Evolutionary conservation across 2,797 vertebrate genomes (phyloP), one percentile per base, ranked within the genome.

Genomic region (Melanogrammus aeglefinus): DNA sequence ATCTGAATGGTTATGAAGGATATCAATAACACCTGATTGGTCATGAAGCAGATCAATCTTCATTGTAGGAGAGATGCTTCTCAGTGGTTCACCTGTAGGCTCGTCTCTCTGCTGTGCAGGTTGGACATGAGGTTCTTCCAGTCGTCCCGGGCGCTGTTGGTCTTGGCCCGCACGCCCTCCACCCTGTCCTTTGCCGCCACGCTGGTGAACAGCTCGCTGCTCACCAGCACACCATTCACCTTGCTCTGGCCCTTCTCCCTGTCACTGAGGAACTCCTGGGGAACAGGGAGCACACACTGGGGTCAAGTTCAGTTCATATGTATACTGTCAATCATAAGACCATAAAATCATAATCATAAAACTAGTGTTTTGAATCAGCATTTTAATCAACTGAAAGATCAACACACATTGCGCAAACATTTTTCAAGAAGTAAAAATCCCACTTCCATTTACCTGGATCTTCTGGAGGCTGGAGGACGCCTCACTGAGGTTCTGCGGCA

Each of bases 91-190:
- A 97, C 97, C 92, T 97, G 96, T 36, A 98, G 86, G 27, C 88
- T 81, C 12, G 94, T 94, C 88, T 97, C 96, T 87, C 96, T 96
- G 82, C 91, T 95, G 89, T 96, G 96, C 44, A 98, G 94, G n/a
- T 87, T 96, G 31, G 96, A 90, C 87, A 97, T 93, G 70, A 98
- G 94, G 9, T 89, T 94, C 83, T 96, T 98, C 96, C 96, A 98
- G 2, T 98, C 96, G 75, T 96, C 96, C 91, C 94, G 96, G 79
- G 96, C 93, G 0, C 89, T 84, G 84, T 84, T 85, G 75, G 91
- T 91, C 91, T 98, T 97, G 72, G 90, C 91, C 70, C 85, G 94
- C 78, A 96, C 83, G 7, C 90, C 84, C 72, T 96, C 93, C 0
- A 90, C 93, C 88, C 95, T 96, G 83, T 98, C 97, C 83, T 95